A percentile compares a stretch with the other conserved stretches of the same genome.
Conservation (phyloP, 1,140 invertebrate genomes). For the Diprion similis region DNA sequence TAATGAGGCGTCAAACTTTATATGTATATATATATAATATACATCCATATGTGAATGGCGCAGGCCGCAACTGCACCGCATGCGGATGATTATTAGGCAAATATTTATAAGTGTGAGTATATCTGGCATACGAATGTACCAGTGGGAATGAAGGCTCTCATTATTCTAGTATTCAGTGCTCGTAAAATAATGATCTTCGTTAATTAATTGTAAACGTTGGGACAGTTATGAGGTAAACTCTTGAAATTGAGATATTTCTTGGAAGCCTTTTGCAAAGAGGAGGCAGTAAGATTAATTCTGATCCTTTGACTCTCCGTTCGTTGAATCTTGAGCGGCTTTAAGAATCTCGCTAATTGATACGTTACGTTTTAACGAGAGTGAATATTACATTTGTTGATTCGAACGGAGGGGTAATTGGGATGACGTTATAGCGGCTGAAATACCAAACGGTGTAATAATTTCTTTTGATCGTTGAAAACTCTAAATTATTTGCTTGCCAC, state of each 20-base stretch:
- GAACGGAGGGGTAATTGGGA: neutral
- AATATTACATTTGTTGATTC: neutral
- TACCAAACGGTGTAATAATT: no score
- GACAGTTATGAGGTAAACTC: conserved; percentile 29
- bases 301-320: conserved; percentile 5
- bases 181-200: conserved; percentile 34
- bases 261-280: conserved; percentile 24
- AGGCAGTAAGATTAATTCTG: conserved; percentile 10
- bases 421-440: no score
- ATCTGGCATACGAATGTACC: neutral
- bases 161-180: neutral
- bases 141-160: conserved; percentile 1
- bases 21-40: no score
- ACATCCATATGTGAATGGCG: no score
- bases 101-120: conserved; percentile 3
- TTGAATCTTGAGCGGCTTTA: conserved; percentile 12
- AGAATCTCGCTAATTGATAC: conserved; percentile 43
- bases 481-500: no score
- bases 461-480: no score
- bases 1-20: no score
- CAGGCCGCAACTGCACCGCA: neutral
- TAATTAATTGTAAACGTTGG: conserved; percentile 39
- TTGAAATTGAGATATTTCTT: conserved; percentile 33
- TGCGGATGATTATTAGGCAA: neutral
- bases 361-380: conserved; percentile 30